Evolutionary conservation across 2,113 vertebrate species (phyloP), one percentile per base, ranked within the genome.

Genomic region (Xenotilapia flavipinnis): DNA sequence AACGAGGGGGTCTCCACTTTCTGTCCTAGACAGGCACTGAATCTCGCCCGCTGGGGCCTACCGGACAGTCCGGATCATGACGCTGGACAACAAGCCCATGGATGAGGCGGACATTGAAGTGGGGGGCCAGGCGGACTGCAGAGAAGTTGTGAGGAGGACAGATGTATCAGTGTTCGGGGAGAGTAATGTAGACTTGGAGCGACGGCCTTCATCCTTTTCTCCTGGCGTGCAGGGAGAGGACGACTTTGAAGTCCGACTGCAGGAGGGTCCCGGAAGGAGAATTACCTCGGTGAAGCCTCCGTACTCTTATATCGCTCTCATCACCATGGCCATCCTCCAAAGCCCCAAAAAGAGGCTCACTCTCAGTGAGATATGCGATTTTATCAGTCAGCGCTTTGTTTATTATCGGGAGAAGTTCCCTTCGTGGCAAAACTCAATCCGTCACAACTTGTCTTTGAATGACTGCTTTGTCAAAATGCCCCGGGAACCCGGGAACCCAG

Each of bases 261-360:
- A 12, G n/a, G 81, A 86, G 2, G 70, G 13, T 13, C 79, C 94
- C 1, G 70, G 49, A 42, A 55, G 70, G 26, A 92, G 70, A 28
- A 33, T 62, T 28, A 21, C 92, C 53, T 70, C 93, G 8, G 94
- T 92, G 40, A 97, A 97, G 86, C 96, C 96, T 4, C 96, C 96
- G 4, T 97, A 96, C 90, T 97, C 96, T 0, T 97, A 97, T 90
- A 97, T 97, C 60, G 96, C 96, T 19, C 95, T 97, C 36, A 97
- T 97, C 87, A 97, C 96, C 79, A 97, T 97, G 96, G 96, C 96
- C 3, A 97, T 97, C 86, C 95, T 97, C 9, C 96, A 97, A 90
- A 97, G 96, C 86, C 96, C 96, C 3, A 93, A 95, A 17, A 96
- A 97, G 92, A 91, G 95, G 9, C 95, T 97, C 58, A 96, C 96